Evolutionary conservation across 2,888 invertebrate species (phyloP).

Genomic region (Apamea anceps): DNA sequence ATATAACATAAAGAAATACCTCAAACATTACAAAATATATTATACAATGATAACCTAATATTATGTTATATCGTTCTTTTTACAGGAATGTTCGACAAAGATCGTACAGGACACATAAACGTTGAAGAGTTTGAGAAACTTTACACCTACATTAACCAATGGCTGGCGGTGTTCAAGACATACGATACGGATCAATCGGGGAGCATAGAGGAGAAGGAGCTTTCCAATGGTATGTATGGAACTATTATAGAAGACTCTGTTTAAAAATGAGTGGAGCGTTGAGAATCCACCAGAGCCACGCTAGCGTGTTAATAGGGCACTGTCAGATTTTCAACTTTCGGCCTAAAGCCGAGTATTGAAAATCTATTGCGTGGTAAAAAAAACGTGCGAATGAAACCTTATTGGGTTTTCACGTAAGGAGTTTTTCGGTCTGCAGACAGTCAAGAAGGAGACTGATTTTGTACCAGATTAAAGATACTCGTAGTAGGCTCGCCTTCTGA

Average conservation of each 20-base stretch:
- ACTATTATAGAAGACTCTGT: neutral
- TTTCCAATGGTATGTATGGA: constrained; percentile 91
- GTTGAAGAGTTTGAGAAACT: constrained; percentile 95
- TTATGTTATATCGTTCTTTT: constrained; percentile 23
- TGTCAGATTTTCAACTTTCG: too few relatives aligned
- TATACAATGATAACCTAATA: neutral
- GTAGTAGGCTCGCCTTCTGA: too few relatives aligned
- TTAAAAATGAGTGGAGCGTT: neutral
- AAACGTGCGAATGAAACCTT: neutral
- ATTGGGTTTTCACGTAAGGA: neutral
- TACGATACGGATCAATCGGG: constrained; percentile 97
- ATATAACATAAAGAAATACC: too few relatives aligned
- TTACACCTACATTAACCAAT: constrained; percentile 96
- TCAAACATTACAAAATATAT: too few relatives aligned
- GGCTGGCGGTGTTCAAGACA: constrained; percentile 95
- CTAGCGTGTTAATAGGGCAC: neutral
- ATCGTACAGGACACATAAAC: constrained; percentile 95
- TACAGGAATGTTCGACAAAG: constrained; percentile 96
- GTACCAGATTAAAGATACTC: neutral
- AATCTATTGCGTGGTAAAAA: neutral
- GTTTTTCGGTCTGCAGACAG: neutral
- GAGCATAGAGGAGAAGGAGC: constrained; percentile 94
- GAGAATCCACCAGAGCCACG: neutral
- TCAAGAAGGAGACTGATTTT: neutral
- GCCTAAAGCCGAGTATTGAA: neutral